Conservation (phyloP, 2,797 vertebrate genomes). For the Aphelocoma californica region DNA sequence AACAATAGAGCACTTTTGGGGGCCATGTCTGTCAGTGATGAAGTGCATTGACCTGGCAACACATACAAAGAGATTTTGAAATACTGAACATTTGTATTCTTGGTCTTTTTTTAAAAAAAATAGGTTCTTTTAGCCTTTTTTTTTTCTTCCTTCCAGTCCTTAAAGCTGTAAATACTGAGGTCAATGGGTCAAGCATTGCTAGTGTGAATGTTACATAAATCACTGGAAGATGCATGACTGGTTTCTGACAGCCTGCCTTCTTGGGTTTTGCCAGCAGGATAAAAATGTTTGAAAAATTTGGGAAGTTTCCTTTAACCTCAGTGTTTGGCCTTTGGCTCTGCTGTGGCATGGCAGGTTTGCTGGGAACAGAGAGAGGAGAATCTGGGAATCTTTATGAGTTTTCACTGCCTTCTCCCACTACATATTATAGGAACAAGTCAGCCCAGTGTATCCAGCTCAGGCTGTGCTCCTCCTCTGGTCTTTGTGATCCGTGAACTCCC, state of each 20-base stretch:
- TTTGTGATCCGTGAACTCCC: not conserved
- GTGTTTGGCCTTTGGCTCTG: not conserved
- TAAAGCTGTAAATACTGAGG: not conserved
- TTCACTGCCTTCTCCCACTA: not conserved
- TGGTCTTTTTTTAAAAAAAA: not conserved
- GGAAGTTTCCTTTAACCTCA: not conserved
- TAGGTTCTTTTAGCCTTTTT: not conserved
- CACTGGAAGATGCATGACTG: not conserved
- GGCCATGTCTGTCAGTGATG: not conserved
- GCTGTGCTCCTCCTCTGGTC: not conserved
- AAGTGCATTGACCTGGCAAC: not conserved
- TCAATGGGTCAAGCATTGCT: not conserved
- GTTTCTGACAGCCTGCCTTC: not conserved
- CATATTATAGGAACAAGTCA: fast-evolving
- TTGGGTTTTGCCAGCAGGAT: not conserved
- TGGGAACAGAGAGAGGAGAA: not conserved
- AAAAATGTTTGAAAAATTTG: not conserved
- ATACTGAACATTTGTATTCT: not conserved
- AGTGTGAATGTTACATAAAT: not conserved
- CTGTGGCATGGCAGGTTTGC: not conserved
- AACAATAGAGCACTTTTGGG: not conserved
- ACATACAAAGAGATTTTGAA: not conserved
- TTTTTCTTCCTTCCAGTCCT: not conserved
- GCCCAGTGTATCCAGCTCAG: fast-evolving
- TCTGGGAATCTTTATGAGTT: not conserved